Percentiles rank a stretch among this genome's conserved stretches.
Evolutionary conservation across 1,140 invertebrate species (phyloP).

Genomic region (Bombus waltoni): DNA sequence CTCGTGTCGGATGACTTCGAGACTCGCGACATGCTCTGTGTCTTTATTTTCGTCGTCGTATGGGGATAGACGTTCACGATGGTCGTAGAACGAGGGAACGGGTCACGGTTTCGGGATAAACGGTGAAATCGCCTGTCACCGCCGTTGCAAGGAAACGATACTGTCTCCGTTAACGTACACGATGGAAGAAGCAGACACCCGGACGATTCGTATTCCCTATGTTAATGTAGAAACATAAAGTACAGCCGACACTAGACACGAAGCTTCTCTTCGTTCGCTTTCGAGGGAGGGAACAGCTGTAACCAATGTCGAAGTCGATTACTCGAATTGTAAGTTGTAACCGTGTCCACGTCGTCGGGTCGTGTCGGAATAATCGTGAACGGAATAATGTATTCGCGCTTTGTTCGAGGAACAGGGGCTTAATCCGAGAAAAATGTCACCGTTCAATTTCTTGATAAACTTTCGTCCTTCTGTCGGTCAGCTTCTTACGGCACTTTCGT

Average conservation of each 20-base stretch:
- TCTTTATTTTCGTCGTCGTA: background rate
- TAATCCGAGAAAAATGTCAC: no score
- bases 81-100: background rate
- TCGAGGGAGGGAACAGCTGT: slow-evolving; percentile 70
- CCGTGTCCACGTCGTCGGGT: background rate
- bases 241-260: slow-evolving; percentile 63
- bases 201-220: slow-evolving; percentile 73
- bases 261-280: slow-evolving; percentile 56
- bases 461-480: no score
- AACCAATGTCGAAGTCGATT: slow-evolving; percentile 68
- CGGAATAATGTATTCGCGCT: background rate
- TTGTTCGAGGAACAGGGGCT: background rate
- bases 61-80: background rate
- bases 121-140: slow-evolving; percentile 67
- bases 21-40: slow-evolving; percentile 27
- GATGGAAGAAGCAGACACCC: background rate
- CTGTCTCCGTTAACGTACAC: slow-evolving; percentile 46
- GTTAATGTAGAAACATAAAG: slow-evolving; percentile 76
- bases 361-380: background rate
- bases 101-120: slow-evolving; percentile 28
- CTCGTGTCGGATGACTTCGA: slow-evolving; percentile 17
- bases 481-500: no score
- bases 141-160: slow-evolving; percentile 61
- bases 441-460: no score
- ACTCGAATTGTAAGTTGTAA: slow-evolving; percentile 21